Conservation (phyloP, 2,888 invertebrate species). For the Eugnorisma glareosa region DNA sequence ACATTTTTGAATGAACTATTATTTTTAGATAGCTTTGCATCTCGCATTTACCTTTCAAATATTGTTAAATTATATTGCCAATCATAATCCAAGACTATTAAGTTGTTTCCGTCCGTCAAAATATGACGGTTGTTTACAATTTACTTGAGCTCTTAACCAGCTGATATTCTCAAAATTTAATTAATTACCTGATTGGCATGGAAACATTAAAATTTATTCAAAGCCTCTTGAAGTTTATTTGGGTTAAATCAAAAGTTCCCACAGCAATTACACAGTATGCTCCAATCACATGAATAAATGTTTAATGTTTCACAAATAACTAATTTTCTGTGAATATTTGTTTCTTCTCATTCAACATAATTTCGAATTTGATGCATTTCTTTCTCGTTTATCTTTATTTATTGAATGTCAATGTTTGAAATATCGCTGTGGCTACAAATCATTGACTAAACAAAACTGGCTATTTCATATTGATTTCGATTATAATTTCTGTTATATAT, state of each 20-base stretch:
- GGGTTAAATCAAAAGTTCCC: conserved; percentile 57
- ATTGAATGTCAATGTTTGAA: conserved; percentile 57
- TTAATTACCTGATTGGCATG: conserved; percentile 49
- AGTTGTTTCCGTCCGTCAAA: conserved; percentile 4
- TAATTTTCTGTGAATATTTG: conserved; percentile 42
- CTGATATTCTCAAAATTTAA: conserved; percentile 31
- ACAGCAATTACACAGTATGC: conserved; percentile 54
- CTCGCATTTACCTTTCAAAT: background rate
- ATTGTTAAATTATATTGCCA: background rate
- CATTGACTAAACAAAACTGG: conserved; percentile 58
- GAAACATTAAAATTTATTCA: conserved; percentile 55
- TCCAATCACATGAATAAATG: conserved; percentile 58
- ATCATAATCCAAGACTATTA: background rate
- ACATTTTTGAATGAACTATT: conserved; percentile 5
- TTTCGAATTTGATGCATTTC: conserved; percentile 63
- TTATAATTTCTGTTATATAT: conserved; percentile 70
- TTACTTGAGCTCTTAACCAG: conserved; percentile 4
- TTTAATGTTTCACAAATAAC: conserved; percentile 48
- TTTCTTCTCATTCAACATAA: conserved; percentile 58
- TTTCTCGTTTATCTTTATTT: conserved; percentile 54
- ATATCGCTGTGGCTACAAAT: conserved; percentile 60
- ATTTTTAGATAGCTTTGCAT: background rate
- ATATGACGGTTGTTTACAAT: conserved; percentile 5
- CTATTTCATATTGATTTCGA: conserved; percentile 66
- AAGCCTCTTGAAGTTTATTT: conserved; percentile 54